Conservation (phyloP, 2,888 invertebrate genomes). For the Ditylenchus weischeri region DNA sequence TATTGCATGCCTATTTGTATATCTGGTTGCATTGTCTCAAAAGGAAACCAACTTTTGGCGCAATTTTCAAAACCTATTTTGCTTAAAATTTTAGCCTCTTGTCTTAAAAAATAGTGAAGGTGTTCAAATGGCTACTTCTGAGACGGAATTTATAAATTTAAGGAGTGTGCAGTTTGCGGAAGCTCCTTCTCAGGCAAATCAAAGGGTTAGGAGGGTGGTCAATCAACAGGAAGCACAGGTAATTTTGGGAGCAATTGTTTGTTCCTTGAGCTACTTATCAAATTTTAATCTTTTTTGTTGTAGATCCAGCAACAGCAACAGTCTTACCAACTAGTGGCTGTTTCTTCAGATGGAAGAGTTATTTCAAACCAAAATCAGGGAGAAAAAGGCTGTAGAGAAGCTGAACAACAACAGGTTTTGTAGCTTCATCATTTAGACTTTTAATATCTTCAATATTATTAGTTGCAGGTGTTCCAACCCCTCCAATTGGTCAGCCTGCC, state of each 20-base stretch:
- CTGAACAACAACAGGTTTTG: too few relatives aligned
- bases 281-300: background rate
- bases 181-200: background rate
- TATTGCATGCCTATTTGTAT: too few relatives aligned
- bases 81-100: background rate
- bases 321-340: constrained; percentile 1
- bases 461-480: background rate
- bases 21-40: too few relatives aligned
- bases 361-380: background rate
- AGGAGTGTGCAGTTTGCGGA: constrained; percentile 9
- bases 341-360: background rate
- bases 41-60: background rate
- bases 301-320: background rate
- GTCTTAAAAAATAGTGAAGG: too few relatives aligned
- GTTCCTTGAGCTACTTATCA: too few relatives aligned
- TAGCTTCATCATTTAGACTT: too few relatives aligned
- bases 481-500: constrained; percentile 1
- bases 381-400: too few relatives aligned
- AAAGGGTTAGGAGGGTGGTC: background rate
- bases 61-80: constrained; percentile 4
- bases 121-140: constrained; percentile 3
- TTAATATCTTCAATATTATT: background rate
- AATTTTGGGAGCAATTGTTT: background rate
- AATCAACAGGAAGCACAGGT: background rate
- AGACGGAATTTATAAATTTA: constrained; percentile 6